These are phyloP conservation scores for Hucho hucho DNA, from an alignment of 2,113 vertebrate genomes.

Conservation along the genomic window DNA sequence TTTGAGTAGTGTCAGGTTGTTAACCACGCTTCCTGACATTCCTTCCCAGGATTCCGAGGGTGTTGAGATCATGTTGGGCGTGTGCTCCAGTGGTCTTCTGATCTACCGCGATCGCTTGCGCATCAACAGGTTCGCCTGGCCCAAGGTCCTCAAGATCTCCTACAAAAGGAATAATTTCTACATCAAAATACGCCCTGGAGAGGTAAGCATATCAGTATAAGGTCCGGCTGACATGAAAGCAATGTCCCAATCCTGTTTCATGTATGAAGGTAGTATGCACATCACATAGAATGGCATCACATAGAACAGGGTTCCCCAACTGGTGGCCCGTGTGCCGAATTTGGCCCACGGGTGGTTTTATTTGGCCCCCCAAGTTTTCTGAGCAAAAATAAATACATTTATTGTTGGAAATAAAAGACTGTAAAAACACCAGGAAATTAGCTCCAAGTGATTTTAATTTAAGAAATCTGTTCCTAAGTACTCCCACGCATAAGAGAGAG, in stretches of 20 bases:
- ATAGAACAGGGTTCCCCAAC: too few relatives aligned
- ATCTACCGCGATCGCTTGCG: constrained; percentile 94
- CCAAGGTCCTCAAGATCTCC: constrained; percentile 97
- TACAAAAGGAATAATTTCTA: constrained; percentile 99
- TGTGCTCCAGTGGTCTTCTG: constrained; percentile 92
- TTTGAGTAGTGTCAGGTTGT: too few relatives aligned
- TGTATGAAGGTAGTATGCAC: not conserved
- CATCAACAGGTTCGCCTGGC: constrained; percentile 98
- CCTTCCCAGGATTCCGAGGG: constrained; percentile 90
- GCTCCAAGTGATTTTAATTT: too few relatives aligned
- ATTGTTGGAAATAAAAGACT: too few relatives aligned
- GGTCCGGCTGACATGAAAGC: not conserved
- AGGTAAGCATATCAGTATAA: constrained; percentile 73
- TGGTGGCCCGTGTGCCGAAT: too few relatives aligned
- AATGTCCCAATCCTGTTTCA: not conserved
- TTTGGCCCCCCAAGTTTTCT: too few relatives aligned
- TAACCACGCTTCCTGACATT: not conserved
- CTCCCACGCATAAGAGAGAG: too few relatives aligned
- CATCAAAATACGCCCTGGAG: constrained; percentile 95
- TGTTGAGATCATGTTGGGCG: constrained; percentile 95
- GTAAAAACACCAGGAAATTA: too few relatives aligned
- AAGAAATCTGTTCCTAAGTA: too few relatives aligned
- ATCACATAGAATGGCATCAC: not conserved
- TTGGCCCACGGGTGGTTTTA: too few relatives aligned
- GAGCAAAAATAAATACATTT: too few relatives aligned